Evolutionary conservation across 2,113 vertebrate species (phyloP).

Genomic region (Mesitornis unicolor): DNA sequence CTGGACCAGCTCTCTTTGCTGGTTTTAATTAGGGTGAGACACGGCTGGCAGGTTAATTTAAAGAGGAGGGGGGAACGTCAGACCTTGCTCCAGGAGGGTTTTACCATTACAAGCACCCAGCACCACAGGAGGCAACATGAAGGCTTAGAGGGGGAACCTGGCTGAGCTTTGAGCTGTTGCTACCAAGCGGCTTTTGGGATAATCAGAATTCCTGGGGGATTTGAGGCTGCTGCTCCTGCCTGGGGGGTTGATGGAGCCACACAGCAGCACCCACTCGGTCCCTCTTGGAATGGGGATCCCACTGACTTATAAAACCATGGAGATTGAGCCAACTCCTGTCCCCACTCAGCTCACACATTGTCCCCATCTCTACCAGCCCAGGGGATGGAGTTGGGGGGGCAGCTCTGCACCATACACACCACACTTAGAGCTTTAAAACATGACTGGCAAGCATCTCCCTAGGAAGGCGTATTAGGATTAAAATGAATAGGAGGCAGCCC

Average conservation of each 20-base stretch:
- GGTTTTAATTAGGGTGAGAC: conserved; percentile 78
- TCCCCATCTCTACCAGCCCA: too few relatives aligned
- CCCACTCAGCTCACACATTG: too few relatives aligned
- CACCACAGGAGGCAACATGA: too few relatives aligned
- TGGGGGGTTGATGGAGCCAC: fast-evolving
- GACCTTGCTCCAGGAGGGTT: conserved; percentile 14
- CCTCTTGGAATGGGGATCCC: too few relatives aligned
- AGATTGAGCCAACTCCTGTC: too few relatives aligned
- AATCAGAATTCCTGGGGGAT: neutral
- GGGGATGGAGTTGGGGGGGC: too few relatives aligned
- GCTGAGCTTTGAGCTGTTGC: neutral
- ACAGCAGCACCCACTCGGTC: fast-evolving
- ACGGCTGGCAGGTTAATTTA: conserved; percentile 69
- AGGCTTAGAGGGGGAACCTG: neutral
- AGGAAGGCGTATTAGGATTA: conserved; percentile 49
- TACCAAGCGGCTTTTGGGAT: neutral
- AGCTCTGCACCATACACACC: neutral
- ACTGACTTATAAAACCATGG: too few relatives aligned
- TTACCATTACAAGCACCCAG: conserved; percentile 13
- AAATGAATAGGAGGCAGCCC: conserved; percentile 30
- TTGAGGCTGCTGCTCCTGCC: neutral
- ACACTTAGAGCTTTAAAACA: conserved; percentile 27
- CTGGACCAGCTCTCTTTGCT: conserved; percentile 71
- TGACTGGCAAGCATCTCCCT: neutral
- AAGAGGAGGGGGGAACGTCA: neutral